Base-by-base conservation (phyloP, 2,888 invertebrate species). In the Erebia palarica region DNA sequence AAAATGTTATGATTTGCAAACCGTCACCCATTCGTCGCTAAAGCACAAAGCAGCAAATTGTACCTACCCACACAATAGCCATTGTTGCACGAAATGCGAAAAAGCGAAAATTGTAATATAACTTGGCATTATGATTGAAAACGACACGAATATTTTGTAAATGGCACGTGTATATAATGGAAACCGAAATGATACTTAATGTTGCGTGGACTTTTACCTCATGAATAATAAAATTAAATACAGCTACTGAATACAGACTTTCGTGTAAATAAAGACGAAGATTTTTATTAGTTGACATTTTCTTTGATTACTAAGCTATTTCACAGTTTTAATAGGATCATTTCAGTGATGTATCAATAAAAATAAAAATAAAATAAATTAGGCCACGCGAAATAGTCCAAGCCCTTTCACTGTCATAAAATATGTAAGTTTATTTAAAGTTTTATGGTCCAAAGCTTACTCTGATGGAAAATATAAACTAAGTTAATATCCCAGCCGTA, bases 71-170 rank as follows among this genome's bases (percentile, higher is more conserved):
- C 60, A 72, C 65, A 69, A 66, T 59, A 11, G 61, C 69, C 49
- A 72, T 69, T 72, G 60, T 72, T 55, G 69, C 9, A 60, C 16
- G n/a, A 65, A 70, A 70, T 53, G 27, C n/a, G 68, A 63, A 64
- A 71, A 68, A 64, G 51, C 36, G 59, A 68, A 61, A 69, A 72
- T 69, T 69, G 18, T 69, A 63, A 64, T 53, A 49, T 42, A 72
- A 58, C 36, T 72, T 69, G 61, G 60, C 66, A 69, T 66, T 72
- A 61, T 69, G 44, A 53, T 69, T 65, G n/a, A 44, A 63, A 63
- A 69, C 47, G 63, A 63, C 47, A 57, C 8, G n/a, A 58, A 49
- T 49, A 49, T 27, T 47, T 36, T 59, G 44, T 47, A 14, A 66
- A 66, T n/a, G 47, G 53, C 47, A 58, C 21, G 55, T 36, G 57